Evolutionary conservation across 2,797 vertebrate species (phyloP).

Genomic region (Pangasius sanitwongsei): DNA sequence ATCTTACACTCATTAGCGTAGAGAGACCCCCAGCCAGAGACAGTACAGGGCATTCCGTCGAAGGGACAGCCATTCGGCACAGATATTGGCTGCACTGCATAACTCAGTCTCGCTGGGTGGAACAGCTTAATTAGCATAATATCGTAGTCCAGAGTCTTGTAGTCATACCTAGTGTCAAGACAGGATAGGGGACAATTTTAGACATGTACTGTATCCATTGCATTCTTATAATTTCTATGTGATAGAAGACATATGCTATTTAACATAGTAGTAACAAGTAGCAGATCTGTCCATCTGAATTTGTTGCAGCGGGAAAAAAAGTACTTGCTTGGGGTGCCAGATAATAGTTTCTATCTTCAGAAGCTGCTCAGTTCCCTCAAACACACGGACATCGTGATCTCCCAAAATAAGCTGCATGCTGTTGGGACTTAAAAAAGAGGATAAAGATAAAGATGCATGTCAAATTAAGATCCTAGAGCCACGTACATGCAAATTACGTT

Average conservation of each 20-base stretch:
- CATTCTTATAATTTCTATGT: background rate
- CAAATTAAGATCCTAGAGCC: background rate
- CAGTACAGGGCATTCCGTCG: conserved; percentile 62
- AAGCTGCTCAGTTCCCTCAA: conserved; percentile 73
- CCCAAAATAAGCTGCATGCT: conserved; percentile 74
- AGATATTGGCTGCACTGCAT: conserved; percentile 62
- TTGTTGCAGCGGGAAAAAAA: background rate
- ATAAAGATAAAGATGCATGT: background rate
- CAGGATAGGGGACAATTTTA: conserved; percentile 4
- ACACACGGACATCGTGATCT: conserved; percentile 68
- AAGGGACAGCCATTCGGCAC: conserved; percentile 63
- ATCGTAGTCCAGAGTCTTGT: conserved; percentile 75
- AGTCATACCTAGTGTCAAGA: conserved; percentile 67
- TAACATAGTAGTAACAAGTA: background rate
- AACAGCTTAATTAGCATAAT: conserved; percentile 77
- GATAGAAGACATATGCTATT: background rate
- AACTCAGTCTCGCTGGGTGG: conserved; percentile 66
- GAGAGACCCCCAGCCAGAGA: conserved; percentile 73
- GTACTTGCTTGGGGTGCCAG: conserved; percentile 69
- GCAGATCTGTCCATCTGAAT: background rate
- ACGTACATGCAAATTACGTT: background rate
- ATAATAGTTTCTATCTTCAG: conserved; percentile 70
- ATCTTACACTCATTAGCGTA: conserved; percentile 23
- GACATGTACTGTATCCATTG: background rate
- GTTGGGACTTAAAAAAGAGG: conserved; percentile 61